Evolutionary conservation across 2,797 vertebrate genomes (phyloP).

Genomic region (Fratercula arctica): DNA sequence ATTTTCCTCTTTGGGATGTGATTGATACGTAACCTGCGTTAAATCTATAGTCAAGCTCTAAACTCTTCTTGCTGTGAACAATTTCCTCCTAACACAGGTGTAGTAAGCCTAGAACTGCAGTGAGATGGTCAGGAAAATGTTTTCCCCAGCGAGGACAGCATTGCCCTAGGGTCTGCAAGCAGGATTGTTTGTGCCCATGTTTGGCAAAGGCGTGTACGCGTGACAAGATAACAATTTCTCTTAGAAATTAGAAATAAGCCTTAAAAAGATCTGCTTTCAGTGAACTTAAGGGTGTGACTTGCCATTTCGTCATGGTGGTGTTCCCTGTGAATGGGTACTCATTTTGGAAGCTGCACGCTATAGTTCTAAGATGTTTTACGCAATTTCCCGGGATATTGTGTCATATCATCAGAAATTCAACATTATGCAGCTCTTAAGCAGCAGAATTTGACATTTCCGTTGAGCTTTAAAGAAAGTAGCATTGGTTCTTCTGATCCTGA

Average conservation of each 20-base stretch:
- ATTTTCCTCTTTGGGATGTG: neutral
- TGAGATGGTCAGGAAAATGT: neutral
- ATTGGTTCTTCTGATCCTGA: slow-evolving; percentile 12
- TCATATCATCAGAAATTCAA: slow-evolving; percentile 41
- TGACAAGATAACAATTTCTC: neutral
- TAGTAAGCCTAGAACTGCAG: neutral
- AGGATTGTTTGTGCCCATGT: neutral
- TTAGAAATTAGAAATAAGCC: neutral
- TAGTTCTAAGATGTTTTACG: neutral
- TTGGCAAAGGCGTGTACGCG: neutral
- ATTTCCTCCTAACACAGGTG: neutral
- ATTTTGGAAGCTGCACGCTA: neutral
- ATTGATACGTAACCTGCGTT: neutral
- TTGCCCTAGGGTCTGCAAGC: neutral
- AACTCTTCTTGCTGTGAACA: neutral
- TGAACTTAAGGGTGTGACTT: neutral
- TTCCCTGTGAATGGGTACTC: neutral
- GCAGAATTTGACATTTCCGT: neutral
- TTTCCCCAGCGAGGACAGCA: neutral
- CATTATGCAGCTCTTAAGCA: slow-evolving; percentile 31
- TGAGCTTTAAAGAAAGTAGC: slow-evolving; percentile 28
- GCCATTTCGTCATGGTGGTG: neutral
- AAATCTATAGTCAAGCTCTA: neutral
- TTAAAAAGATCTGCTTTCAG: neutral
- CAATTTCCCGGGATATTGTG: slow-evolving; percentile 1